phyloP scores from a whole-genome alignment of 2,888 invertebrate genomes.

The Caenorhabditis sp. region DNA sequence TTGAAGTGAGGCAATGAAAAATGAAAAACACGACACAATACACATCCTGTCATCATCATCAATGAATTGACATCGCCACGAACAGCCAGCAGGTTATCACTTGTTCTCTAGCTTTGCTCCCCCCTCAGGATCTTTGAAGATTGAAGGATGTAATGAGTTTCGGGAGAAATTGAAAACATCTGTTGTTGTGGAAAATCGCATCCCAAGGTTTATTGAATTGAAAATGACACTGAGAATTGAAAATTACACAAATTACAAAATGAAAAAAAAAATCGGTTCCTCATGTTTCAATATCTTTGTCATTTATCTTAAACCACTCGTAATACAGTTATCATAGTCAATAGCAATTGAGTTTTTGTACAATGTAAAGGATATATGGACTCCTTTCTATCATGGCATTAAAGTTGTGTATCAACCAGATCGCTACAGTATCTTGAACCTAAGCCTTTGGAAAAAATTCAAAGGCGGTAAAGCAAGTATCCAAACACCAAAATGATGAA shows the following conservation, averaged over 20 bases:
- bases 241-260: slow-evolving; percentile 19
- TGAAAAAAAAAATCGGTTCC: slow-evolving; percentile 40
- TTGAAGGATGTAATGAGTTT: slow-evolving; percentile 9
- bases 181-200: slow-evolving; percentile 1
- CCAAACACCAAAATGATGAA: slow-evolving; percentile 62
- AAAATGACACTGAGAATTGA: slow-evolving; percentile 32
- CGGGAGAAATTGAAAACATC: slow-evolving; percentile 31
- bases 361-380: slow-evolving; percentile 1
- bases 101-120: slow-evolving; percentile 3
- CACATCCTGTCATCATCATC: slow-evolving; percentile 31
- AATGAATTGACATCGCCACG: slow-evolving; percentile 2
- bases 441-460: background rate
- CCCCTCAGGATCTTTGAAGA: background rate
- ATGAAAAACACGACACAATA: slow-evolving; percentile 45
- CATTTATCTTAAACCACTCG: slow-evolving; percentile 44
- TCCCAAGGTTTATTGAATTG: slow-evolving; percentile 51
- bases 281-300: slow-evolving; percentile 53
- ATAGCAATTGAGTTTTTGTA: slow-evolving; percentile 18
- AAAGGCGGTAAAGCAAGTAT: slow-evolving; percentile 57
- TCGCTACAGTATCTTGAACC: background rate
- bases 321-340: slow-evolving; percentile 47
- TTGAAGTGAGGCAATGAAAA: slow-evolving; percentile 15
- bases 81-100: slow-evolving; percentile 49
- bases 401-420: background rate
- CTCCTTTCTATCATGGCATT: slow-evolving; percentile 10